Evolutionary conservation across 2,113 vertebrate species (phyloP).

Genomic region (Cyphomyrus discorhynchus): DNA sequence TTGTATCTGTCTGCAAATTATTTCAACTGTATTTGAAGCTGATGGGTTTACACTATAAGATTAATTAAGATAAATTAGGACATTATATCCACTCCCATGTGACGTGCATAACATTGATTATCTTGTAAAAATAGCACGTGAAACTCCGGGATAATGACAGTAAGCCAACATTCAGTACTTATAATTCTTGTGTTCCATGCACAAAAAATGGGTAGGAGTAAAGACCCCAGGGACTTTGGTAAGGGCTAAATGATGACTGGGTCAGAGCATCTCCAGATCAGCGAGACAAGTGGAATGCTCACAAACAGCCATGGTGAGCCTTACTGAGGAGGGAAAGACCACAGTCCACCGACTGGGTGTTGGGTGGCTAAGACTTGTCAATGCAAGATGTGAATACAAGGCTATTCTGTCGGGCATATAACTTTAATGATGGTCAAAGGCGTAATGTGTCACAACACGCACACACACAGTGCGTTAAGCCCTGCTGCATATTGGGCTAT

Average conservation of each 20-base stretch:
- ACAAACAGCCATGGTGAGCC: too few relatives aligned
- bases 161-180: neutral
- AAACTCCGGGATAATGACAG: neutral
- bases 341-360: too few relatives aligned
- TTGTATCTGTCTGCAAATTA: slow-evolving; percentile 46
- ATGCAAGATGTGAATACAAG: too few relatives aligned
- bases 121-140: slow-evolving; percentile 30
- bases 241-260: neutral
- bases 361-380: too few relatives aligned
- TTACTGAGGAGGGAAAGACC: too few relatives aligned
- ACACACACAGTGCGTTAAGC: too few relatives aligned
- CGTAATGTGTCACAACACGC: too few relatives aligned
- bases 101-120: slow-evolving; percentile 34
- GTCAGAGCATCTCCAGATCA: neutral
- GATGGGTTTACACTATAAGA: slow-evolving; percentile 46
- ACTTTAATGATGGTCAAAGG: too few relatives aligned
- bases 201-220: neutral
- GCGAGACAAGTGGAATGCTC: too few relatives aligned
- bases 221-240: neutral
- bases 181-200: neutral
- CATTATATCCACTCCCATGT: slow-evolving; percentile 38
- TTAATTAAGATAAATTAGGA: slow-evolving; percentile 36
- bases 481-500: too few relatives aligned
- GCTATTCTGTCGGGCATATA: too few relatives aligned
- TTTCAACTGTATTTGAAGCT: slow-evolving; percentile 52